Evolutionary conservation across 2,888 invertebrate genomes (phyloP).

Genomic region (Tinea pellionella): DNA sequence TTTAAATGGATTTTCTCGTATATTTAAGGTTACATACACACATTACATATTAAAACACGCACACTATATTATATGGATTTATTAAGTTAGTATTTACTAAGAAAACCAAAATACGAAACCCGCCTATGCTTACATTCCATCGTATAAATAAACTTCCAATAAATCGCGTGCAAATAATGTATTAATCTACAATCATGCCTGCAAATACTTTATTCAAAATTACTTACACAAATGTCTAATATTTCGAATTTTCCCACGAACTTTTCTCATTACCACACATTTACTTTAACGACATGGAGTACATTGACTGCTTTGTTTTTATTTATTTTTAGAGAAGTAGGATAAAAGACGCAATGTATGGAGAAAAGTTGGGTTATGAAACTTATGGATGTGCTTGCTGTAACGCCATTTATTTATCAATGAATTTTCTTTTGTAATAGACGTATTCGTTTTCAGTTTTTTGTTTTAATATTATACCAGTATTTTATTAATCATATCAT

Average conservation of each 20-base stretch:
- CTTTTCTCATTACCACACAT: background rate
- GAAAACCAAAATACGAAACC: too few relatives aligned
- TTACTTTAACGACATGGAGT: background rate
- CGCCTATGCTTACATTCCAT: too few relatives aligned
- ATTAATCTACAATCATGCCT: background rate
- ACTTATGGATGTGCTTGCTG: too few relatives aligned
- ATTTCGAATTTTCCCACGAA: conserved; percentile 12
- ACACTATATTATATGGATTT: too few relatives aligned
- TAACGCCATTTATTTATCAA: background rate
- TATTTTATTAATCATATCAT: conserved; percentile 23
- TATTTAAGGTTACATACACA: too few relatives aligned
- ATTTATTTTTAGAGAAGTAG: background rate
- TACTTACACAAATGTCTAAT: conserved; percentile 5
- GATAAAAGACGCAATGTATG: background rate
- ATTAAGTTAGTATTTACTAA: too few relatives aligned
- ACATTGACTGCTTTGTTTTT: background rate
- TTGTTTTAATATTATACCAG: background rate
- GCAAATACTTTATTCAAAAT: background rate
- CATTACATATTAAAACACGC: too few relatives aligned
- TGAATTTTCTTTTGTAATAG: background rate
- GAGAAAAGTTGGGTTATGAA: too few relatives aligned
- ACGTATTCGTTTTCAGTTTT: background rate
- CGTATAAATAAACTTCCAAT: background rate
- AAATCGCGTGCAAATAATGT: conserved; percentile 5
- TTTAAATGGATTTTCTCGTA: too few relatives aligned